A percentile compares a stretch with the other conserved stretches of the same genome.
These are phyloP conservation scores for Pipistrellus pygmaeus DNA, from an alignment of 2,797 vertebrate genomes.

Conservation along the genomic window DNA sequence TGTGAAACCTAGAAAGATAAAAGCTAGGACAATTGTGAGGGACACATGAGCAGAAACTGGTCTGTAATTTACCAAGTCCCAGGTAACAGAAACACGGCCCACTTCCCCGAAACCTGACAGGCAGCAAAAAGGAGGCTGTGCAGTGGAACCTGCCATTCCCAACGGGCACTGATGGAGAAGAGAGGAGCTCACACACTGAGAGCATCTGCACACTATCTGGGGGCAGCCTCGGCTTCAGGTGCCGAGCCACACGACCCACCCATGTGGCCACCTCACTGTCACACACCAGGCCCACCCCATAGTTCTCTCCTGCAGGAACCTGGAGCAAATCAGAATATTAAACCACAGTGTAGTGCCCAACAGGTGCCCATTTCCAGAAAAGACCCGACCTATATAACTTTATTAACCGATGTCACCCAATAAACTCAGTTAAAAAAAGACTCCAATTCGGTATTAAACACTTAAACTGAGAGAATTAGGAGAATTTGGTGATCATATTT, in stretches of 20 bases:
- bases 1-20: neutral
- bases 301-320: neutral
- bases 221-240: no score
- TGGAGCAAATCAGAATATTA: neutral
- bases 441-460: neutral
- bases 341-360: neutral
- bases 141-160: neutral
- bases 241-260: accelerated
- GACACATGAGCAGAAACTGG: neutral
- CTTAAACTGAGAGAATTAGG: neutral
- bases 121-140: neutral
- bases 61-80: neutral
- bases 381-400: neutral
- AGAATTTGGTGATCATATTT: neutral
- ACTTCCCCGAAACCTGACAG: neutral
- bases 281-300: neutral
- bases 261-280: neutral
- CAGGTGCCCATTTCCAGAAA: neutral
- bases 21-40: neutral
- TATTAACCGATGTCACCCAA: neutral
- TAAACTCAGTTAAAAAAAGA: neutral
- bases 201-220: neutral
- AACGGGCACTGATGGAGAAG: neutral
- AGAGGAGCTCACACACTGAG: neutral
- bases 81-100: neutral